These are phyloP conservation scores for Coracias cyanogaster DNA, from an alignment of 2,797 vertebrate species.

Conservation along the genomic window DNA sequence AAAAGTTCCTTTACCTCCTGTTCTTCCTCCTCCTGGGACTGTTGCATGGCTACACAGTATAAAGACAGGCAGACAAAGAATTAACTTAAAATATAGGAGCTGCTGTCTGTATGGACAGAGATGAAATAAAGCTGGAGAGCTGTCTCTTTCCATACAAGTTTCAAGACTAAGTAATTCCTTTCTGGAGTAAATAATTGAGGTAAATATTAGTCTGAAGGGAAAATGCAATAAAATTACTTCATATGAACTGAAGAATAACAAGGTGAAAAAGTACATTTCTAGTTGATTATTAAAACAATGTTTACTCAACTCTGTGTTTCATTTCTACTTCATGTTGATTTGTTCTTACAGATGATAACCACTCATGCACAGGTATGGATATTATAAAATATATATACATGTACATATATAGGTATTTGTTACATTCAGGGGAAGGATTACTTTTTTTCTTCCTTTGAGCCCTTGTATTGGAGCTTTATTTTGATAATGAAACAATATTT, in stretches of 20 bases:
- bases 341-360: background rate
- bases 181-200: background rate
- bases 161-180: background rate
- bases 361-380: background rate
- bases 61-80: background rate
- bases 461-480: background rate
- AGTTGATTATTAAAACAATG: background rate
- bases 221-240: background rate
- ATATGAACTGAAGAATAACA: background rate
- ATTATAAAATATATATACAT: background rate
- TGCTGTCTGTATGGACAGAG: background rate
- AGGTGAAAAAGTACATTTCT: background rate
- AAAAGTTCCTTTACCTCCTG: background rate
- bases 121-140: background rate
- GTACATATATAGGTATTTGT: background rate
- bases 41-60: background rate
- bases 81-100: background rate
- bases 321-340: background rate
- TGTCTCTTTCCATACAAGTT: background rate
- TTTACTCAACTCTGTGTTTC: background rate
- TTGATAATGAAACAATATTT: background rate
- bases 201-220: background rate
- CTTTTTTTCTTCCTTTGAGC: background rate
- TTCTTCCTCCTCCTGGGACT: fast-evolving
- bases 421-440: background rate